Evolutionary conservation across 2,888 invertebrate species (phyloP).

Genomic region (Epiblema foenella): DNA sequence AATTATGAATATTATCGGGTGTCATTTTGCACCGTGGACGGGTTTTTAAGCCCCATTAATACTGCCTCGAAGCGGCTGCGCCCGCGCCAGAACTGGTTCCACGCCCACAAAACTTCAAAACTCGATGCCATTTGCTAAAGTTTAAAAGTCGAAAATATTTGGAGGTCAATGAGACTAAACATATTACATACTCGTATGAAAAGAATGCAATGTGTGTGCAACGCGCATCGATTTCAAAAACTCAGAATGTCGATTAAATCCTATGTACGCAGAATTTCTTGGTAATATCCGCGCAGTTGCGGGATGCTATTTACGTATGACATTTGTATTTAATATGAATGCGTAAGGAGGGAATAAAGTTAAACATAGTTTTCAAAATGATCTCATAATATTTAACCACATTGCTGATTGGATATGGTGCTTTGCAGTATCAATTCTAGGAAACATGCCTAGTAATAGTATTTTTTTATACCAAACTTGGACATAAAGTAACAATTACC

Average conservation of each 20-base stretch:
- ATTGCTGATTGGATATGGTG: constrained; percentile 14
- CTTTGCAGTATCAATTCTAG: constrained; percentile 7
- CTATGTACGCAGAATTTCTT: no score
- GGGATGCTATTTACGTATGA: background rate
- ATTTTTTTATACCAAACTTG: no score
- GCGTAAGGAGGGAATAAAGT: background rate
- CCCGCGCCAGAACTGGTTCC: constrained; percentile 62
- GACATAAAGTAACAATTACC: no score
- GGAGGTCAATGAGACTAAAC: background rate
- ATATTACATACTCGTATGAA: background rate
- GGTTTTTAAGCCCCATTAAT: constrained; percentile 34
- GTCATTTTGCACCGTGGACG: constrained; percentile 18
- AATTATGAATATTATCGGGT: constrained; percentile 3
- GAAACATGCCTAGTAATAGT: constrained; percentile 17
- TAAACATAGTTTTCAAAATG: constrained; percentile 10
- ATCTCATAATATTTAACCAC: constrained; percentile 22
- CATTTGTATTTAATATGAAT: background rate
- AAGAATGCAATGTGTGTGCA: background rate
- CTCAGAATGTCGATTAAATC: background rate
- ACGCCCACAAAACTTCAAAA: constrained; percentile 63
- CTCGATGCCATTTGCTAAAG: constrained; percentile 58
- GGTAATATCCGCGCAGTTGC: background rate
- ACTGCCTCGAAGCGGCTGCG: constrained; percentile 20
- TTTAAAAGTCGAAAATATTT: constrained; percentile 45
- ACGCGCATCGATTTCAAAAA: background rate